phyloP scores from a whole-genome alignment of 2,113 vertebrate species.

The Ailuropoda melanoleuca region DNA sequence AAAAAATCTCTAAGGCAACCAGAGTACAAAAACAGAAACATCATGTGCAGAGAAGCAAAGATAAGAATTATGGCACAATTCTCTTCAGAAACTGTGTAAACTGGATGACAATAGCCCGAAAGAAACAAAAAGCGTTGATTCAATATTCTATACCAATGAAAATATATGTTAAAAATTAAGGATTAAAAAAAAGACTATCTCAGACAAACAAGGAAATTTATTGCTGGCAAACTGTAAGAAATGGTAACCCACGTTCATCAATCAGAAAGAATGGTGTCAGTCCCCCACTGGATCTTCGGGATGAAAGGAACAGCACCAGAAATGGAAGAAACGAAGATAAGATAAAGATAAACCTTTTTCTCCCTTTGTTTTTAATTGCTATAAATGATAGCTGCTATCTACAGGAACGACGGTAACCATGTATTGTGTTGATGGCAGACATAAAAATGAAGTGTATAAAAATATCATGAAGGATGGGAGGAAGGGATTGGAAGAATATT shows the following conservation, averaged over 20 bases:
- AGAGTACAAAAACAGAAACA: background rate
- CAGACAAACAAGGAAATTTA: background rate
- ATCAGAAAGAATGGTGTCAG: background rate
- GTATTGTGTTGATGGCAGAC: accelerated
- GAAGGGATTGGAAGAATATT: background rate
- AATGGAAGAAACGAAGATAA: background rate
- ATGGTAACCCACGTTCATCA: accelerated
- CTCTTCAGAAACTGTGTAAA: background rate
- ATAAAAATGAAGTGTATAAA: accelerated
- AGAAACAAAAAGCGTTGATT: background rate
- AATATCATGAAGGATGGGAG: background rate
- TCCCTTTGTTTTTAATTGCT: background rate
- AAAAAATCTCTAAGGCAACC: background rate
- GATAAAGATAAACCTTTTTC: background rate
- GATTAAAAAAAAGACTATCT: background rate
- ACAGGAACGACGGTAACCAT: background rate
- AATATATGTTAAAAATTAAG: background rate
- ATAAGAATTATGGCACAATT: background rate
- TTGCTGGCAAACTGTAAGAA: no score
- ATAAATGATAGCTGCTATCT: background rate
- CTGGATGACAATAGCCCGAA: background rate
- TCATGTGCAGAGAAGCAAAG: background rate
- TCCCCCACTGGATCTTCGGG: background rate
- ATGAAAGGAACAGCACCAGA: background rate
- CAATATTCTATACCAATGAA: background rate